Evolutionary conservation across 2,113 vertebrate species (phyloP).

Genomic region (Galemys pyrenaicus): DNA sequence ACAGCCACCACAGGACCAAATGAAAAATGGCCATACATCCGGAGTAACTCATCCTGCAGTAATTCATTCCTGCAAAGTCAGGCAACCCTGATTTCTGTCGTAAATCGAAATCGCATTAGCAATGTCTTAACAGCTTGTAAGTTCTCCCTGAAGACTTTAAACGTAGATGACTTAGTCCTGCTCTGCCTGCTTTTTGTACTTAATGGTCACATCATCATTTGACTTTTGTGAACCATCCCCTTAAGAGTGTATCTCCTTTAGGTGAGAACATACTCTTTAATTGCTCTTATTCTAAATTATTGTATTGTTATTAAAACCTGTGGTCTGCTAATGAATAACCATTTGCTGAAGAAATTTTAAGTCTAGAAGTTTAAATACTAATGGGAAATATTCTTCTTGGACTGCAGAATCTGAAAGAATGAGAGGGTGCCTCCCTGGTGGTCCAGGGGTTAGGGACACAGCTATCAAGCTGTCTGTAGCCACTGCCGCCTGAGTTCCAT

Average conservation of each 20-base stretch:
- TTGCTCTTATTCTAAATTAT: slow-evolving; percentile 20
- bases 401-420: too few species aligned
- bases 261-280: background rate
- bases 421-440: too few species aligned
- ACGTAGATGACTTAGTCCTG: background rate
- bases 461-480: too few species aligned
- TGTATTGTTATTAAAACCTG: background rate
- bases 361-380: too few species aligned
- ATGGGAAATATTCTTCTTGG: too few species aligned
- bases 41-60: background rate
- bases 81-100: background rate
- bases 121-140: background rate
- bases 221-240: background rate
- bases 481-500: too few species aligned
- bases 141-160: background rate
- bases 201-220: background rate
- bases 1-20: background rate
- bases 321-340: background rate
- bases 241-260: background rate
- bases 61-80: background rate
- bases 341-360: slow-evolving; percentile 1
- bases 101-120: slow-evolving; percentile 2
- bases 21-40: background rate
- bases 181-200: background rate
- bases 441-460: too few species aligned